A percentile compares a stretch with the other conserved stretches of the same genome.
Evolutionary conservation across 2,797 vertebrate genomes (phyloP).

Genomic region (Rhynchonycteris naso): DNA sequence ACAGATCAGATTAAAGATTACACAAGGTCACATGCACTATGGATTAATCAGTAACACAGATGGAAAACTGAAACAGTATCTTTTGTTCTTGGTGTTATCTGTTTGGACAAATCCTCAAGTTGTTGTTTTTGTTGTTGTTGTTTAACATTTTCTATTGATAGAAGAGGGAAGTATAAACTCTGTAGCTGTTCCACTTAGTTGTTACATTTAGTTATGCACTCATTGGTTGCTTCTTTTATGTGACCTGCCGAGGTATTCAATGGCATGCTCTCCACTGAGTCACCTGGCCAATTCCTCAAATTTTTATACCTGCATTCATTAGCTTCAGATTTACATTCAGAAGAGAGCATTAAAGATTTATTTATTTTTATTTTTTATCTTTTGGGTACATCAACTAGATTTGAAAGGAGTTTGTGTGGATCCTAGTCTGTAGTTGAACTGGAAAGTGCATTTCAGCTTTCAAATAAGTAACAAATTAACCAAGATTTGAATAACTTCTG

Average conservation of each 20-base stretch:
- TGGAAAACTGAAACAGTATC: not conserved
- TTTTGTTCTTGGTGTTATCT: conserved; percentile 12
- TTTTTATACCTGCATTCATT: not conserved
- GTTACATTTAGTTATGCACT: no score
- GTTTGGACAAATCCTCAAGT: not conserved
- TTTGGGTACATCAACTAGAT: not conserved
- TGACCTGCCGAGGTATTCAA: no score
- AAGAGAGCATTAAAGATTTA: not conserved
- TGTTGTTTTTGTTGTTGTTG: not conserved
- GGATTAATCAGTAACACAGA: not conserved
- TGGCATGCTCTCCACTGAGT: no score
- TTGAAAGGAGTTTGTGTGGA: conserved; percentile 55
- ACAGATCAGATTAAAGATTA: not conserved
- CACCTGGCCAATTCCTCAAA: not conserved
- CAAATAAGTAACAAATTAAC: conserved; percentile 74
- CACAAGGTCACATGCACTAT: not conserved
- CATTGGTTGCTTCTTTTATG: no score
- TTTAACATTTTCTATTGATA: no score
- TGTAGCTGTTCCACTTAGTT: no score
- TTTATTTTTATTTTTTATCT: not conserved
- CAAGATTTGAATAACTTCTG: conserved; percentile 74
- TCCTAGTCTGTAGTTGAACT: conserved; percentile 48
- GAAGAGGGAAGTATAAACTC: no score
- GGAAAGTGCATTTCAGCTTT: conserved; percentile 57
- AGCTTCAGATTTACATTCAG: conserved; percentile 26